These are phyloP conservation scores for Anadara kagoshimensis DNA, from an alignment of 1,140 invertebrate species.

Conservation along the genomic window DNA sequence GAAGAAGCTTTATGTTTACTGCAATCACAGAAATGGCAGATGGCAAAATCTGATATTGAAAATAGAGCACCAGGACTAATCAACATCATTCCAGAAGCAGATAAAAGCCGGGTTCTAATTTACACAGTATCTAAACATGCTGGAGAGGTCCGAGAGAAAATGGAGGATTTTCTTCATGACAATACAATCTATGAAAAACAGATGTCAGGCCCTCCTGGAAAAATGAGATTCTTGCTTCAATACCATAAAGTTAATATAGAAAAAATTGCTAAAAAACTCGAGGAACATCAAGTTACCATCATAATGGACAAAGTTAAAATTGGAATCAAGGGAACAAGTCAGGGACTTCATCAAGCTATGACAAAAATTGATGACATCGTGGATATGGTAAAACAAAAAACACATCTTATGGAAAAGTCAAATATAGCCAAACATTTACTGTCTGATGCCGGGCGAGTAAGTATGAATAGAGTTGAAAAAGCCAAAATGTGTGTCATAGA, in stretches of 20 bases:
- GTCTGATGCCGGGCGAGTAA: conserved; percentile 19
- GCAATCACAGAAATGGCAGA: conserved; percentile 17
- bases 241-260: conserved; percentile 2
- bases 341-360: conserved; percentile 26
- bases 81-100: not conserved
- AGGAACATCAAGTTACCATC: conserved; percentile 19
- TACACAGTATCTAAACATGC: not conserved
- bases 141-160: conserved; percentile 16
- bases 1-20: conserved; percentile 13
- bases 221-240: conserved; percentile 18
- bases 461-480: conserved; percentile 26
- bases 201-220: conserved; percentile 13
- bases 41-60: conserved; percentile 3
- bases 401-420: conserved; percentile 23
- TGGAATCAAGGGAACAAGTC: conserved; percentile 27
- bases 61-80: not conserved
- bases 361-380: conserved; percentile 7
- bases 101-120: conserved; percentile 10
- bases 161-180: conserved; percentile 29
- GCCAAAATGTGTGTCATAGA: conserved; percentile 10
- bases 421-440: conserved; percentile 25
- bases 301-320: conserved; percentile 7
- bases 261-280: conserved; percentile 4
- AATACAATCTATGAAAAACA: conserved; percentile 30
- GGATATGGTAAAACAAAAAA: conserved; percentile 8